A percentile compares a stretch with the other conserved stretches of the same genome.
phyloP scores from a whole-genome alignment of 2,113 vertebrate genomes.

The Lethenteron reissneri region DNA sequence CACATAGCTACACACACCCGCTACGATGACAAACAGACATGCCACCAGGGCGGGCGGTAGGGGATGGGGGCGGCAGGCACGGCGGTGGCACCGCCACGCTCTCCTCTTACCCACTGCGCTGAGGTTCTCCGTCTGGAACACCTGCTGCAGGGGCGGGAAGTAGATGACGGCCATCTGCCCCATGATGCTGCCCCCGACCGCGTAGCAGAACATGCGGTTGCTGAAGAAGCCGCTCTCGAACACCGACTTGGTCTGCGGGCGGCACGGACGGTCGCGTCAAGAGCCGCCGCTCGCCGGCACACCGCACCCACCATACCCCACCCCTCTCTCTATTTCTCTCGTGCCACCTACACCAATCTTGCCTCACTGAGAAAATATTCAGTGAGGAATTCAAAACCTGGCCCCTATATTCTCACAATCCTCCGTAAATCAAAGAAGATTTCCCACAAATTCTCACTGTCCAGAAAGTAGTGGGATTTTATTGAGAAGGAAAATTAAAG shows the following conservation, averaged over 20 bases:
- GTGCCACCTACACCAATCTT: background rate
- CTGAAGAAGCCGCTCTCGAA: conserved; percentile 89
- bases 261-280: no score
- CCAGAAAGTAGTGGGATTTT: background rate
- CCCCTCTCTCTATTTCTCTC: no score
- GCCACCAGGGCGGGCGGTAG: no score
- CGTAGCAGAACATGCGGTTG: conserved; percentile 79
- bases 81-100: no score
- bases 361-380: background rate
- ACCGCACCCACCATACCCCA: no score
- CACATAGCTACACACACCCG: no score
- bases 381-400: background rate
- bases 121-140: conserved; percentile 91
- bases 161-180: conserved; percentile 86
- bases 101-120: conserved; percentile 46
- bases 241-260: conserved; percentile 53
- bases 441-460: no score
- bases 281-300: no score
- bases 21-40: no score
- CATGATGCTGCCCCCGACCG: conserved; percentile 96
- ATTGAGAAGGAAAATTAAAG: background rate
- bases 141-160: conserved; percentile 77
- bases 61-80: no score
- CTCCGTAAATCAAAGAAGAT: background rate
- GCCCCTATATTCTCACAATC: background rate